Evolutionary conservation across 2,888 invertebrate genomes (phyloP).

Genomic region (Dryocosmus kuriphilus): DNA sequence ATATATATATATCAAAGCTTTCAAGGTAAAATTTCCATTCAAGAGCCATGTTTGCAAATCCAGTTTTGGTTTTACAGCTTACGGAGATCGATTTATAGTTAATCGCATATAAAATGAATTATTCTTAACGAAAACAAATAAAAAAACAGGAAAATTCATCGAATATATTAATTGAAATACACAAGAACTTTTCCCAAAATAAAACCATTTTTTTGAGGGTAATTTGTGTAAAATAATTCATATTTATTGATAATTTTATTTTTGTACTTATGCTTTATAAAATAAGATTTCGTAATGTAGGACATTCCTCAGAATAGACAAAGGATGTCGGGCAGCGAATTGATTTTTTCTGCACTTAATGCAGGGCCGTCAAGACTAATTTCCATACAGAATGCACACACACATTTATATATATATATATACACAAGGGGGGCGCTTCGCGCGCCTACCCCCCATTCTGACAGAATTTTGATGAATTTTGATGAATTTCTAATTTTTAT

Average conservation of each 20-base stretch:
- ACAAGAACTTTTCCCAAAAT: too few relatives aligned
- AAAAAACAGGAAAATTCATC: too few relatives aligned
- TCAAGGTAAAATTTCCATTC: not conserved
- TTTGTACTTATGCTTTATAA: not conserved
- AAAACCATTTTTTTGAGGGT: not conserved
- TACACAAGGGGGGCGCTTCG: too few relatives aligned
- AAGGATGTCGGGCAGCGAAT: conserved; percentile 20
- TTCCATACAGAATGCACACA: conserved; percentile 1
- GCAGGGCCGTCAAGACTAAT: conserved; percentile 14
- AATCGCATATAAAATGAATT: not conserved
- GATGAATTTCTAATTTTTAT: too few relatives aligned
- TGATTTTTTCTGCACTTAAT: conserved; percentile 26
- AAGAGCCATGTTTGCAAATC: too few relatives aligned
- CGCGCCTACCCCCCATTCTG: too few relatives aligned
- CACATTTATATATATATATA: not conserved
- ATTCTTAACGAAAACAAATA: not conserved
- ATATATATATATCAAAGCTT: too few relatives aligned
- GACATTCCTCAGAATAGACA: conserved; percentile 3
- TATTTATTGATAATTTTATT: not conserved
- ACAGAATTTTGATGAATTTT: too few relatives aligned
- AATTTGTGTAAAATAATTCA: not conserved
- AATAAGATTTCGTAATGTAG: not conserved
- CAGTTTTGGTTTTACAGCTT: not conserved
- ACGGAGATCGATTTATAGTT: not conserved
- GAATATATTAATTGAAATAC: not conserved